Conservation (phyloP, 2,113 vertebrate species). For the Chionomys nivalis region DNA sequence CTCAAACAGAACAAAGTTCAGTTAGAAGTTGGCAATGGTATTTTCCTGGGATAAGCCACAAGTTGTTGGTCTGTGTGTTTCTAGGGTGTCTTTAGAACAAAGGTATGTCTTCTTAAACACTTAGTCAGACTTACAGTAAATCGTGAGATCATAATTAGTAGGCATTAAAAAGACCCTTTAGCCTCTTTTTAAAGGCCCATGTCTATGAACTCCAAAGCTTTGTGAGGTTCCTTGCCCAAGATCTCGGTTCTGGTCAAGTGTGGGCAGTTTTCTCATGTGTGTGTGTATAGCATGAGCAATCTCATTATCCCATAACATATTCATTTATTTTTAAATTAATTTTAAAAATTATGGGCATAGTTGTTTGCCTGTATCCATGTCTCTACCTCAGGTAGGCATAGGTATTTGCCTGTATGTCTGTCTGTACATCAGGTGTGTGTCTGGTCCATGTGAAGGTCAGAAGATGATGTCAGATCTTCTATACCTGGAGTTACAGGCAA, state of each 20-base stretch:
- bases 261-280: not conserved
- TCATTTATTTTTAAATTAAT: not conserved
- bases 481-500: not conserved
- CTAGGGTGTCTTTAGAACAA: not conserved
- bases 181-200: constrained; percentile 17
- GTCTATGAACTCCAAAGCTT: not conserved
- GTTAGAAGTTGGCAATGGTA: not conserved
- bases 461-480: not conserved
- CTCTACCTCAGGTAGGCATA: not conserved
- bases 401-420: not conserved
- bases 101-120: not conserved
- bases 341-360: not conserved
- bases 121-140: not conserved
- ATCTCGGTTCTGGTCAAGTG: constrained; percentile 5
- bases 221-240: not conserved
- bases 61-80: not conserved
- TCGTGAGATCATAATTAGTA: not conserved
- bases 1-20: constrained; percentile 16
- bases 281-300: not conserved
- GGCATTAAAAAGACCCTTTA: constrained; percentile 1
- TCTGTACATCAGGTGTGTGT: not conserved
- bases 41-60: not conserved
- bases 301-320: not conserved
- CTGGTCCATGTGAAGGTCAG: not conserved
- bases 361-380: not conserved